These are phyloP conservation scores for Ganaspis brasiliensis DNA, from an alignment of 2,888 invertebrate genomes.

Conservation along the genomic window DNA sequence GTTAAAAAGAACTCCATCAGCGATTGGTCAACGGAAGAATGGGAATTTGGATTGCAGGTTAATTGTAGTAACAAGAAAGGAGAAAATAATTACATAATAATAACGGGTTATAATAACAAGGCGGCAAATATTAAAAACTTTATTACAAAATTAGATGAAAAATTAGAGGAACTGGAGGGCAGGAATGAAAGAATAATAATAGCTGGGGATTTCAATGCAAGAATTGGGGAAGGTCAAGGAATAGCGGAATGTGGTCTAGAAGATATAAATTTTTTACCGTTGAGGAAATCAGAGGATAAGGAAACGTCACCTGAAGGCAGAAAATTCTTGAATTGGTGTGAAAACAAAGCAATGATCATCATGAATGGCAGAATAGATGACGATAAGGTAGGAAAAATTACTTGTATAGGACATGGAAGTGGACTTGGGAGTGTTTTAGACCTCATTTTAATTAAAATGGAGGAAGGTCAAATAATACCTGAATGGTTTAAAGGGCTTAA, in stretches of 20 bases:
- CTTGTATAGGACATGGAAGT: neutral
- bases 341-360: neutral
- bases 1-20: too few relatives aligned
- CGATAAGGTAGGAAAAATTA: neutral
- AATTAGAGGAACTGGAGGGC: neutral
- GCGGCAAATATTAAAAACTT: too few relatives aligned
- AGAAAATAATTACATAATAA: too few relatives aligned
- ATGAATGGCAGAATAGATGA: neutral
- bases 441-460: neutral
- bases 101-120: too few relatives aligned
- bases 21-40: too few relatives aligned
- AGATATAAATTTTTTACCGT: neutral
- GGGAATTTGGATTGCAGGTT: too few relatives aligned
- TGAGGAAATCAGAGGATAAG: neutral
- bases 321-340: neutral
- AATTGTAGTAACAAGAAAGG: too few relatives aligned
- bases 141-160: too few relatives aligned
- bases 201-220: neutral
- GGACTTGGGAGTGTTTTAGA: neutral
- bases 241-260: neutral
- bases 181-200: neutral
- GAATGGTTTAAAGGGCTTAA: neutral
- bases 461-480: neutral
- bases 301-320: neutral
- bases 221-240: neutral